Evolutionary conservation across 2,888 invertebrate genomes (phyloP).

Genomic region (Eutolmus rufibarbis): DNA sequence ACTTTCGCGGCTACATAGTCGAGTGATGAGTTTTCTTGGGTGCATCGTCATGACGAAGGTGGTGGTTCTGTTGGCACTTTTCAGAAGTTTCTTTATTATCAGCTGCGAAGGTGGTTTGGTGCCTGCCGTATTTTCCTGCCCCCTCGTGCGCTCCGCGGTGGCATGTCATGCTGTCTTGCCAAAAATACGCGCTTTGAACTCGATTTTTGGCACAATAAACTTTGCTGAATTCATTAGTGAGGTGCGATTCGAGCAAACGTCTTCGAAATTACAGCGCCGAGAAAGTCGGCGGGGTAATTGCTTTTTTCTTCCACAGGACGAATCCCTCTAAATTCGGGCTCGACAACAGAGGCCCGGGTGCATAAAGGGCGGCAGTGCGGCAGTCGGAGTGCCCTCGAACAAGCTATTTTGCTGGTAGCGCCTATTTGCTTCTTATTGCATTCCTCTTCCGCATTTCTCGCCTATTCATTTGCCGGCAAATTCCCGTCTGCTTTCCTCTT

Average conservation of each 20-base stretch:
- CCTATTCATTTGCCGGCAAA: neutral
- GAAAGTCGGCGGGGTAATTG: neutral
- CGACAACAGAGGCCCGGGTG: neutral
- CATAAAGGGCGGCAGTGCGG: neutral
- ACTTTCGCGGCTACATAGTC: neutral
- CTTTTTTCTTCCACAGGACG: neutral
- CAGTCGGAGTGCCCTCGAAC: neutral
- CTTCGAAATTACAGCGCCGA: neutral
- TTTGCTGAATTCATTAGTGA: conserved; percentile 14
- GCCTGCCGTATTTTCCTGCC: neutral
- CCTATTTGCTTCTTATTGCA: neutral
- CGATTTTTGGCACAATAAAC: neutral
- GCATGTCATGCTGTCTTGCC: neutral
- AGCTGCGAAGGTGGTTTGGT: neutral
- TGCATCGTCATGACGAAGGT: neutral
- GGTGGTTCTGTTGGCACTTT: neutral
- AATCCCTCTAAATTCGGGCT: neutral
- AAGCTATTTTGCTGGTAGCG: neutral
- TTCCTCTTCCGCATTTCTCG: neutral
- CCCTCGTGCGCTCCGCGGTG: neutral
- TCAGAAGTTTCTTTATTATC: neutral
- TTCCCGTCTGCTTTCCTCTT: neutral
- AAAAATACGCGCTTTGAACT: conserved; percentile 27
- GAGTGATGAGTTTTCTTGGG: neutral
- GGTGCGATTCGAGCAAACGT: neutral